These are phyloP conservation scores for Probosciger aterrimus DNA, from an alignment of 2,113 vertebrate species.

Conservation along the genomic window DNA sequence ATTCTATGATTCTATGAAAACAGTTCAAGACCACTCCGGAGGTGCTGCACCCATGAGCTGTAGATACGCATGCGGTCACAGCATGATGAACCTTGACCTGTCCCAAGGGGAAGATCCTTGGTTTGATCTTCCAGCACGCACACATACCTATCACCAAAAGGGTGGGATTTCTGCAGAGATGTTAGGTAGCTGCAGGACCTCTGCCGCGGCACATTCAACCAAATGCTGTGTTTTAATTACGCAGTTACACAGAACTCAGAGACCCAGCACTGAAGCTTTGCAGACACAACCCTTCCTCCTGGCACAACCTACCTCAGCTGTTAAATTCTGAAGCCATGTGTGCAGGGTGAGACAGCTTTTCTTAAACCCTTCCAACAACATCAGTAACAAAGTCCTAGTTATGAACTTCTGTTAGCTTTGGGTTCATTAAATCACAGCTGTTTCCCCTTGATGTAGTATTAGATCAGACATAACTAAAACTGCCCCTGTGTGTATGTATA, in stretches of 20 bases:
- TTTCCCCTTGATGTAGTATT: not conserved
- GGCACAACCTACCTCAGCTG: not conserved
- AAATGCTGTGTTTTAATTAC: not conserved
- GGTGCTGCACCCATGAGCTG: not conserved
- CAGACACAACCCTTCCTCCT: not conserved
- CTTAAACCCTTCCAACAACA: conserved; percentile 5
- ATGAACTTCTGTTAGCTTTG: not conserved
- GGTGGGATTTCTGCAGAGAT: not conserved
- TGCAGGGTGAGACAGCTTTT: not conserved
- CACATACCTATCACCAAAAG: accelerated
- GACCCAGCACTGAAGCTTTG: not conserved
- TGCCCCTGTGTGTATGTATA: not conserved
- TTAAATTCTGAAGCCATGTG: not conserved
- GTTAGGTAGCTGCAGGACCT: not conserved
- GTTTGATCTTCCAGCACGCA: not conserved
- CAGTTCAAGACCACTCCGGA: not conserved
- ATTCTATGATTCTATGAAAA: too few relatives aligned
- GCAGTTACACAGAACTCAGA: not conserved
- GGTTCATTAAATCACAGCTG: conserved; percentile 30
- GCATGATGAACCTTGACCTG: not conserved
- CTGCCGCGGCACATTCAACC: not conserved
- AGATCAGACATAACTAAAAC: conserved; percentile 1
- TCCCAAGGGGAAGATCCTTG: not conserved
- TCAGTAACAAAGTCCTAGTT: not conserved
- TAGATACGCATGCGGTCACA: not conserved